Evolutionary conservation across 2,113 vertebrate species (phyloP), one percentile per base, ranked within the genome.

Genomic region (Platycercus adscitus): DNA sequence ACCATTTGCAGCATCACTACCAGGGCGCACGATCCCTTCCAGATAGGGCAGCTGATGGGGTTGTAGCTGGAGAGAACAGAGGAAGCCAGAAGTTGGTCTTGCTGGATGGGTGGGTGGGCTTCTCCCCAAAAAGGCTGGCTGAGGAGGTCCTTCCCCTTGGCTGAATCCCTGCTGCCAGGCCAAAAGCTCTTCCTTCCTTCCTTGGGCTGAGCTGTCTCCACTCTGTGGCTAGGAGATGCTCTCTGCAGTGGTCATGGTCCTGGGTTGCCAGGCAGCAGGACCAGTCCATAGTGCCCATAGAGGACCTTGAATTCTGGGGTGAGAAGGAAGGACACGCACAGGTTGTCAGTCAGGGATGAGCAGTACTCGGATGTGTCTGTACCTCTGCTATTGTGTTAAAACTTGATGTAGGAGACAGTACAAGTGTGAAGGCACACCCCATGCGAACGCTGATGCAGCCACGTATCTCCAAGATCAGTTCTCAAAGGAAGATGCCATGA

Each of bases 351-450:
- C 35, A n/a, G 56, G n/a, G 76, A 20, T 8, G 29, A 71, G 31
- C 1, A 1, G 43, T 24, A 73, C 49, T 78, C 2, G 3, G 41
- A 43, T 0, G 0, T 6, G 8, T 77, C 69, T 17, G 3, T 14
- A 37, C 5, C 0, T 31, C 47, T 53, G 52, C 23, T 65, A 12
- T 33, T 50, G 56, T 17, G 41, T 47, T 80, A 20, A 80, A 55
- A 47, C 10, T 0, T 0, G 8, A 33, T 8, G 28, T 7, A 8
- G 20, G 69, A 81, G 37, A 10, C 9, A 12, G 41, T 37, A 31
- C 18, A 0, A 1, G 61, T 0, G 18, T 39, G 61, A 49, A 44
- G 35, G 41, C 37, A 0, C 7, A 20, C 61, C 56, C 49, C 16
- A 7, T 4, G 4, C 8, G 49, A 24, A n/a, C 4, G 50, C 24